These are phyloP conservation scores for Pteromalus puparum DNA, from an alignment of 1,140 invertebrate species.

Conservation along the genomic window DNA sequence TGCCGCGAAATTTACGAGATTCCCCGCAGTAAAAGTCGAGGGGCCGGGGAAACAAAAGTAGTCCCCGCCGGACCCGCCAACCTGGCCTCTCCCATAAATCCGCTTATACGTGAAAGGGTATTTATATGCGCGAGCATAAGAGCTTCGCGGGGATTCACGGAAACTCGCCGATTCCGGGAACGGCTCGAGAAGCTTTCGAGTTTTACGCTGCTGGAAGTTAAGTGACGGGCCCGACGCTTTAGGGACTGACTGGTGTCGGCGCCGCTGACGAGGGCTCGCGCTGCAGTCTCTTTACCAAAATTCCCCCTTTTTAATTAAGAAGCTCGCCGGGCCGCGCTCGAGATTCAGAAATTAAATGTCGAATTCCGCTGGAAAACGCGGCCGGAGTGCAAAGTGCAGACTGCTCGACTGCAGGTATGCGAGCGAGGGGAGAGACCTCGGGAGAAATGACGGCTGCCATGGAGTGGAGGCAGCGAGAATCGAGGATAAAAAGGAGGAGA, in stretches of 20 bases:
- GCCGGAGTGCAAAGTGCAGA: conserved; percentile 38
- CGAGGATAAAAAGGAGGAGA: conserved; percentile 36
- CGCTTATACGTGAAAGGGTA: conserved; percentile 41
- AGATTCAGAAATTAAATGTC: background rate
- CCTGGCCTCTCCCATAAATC: conserved; percentile 47
- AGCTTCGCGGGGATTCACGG: conserved; percentile 36
- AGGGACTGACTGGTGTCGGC: background rate
- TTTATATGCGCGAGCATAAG: conserved; percentile 30
- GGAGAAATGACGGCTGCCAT: too few species aligned
- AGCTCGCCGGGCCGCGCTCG: background rate
- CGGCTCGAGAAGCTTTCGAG: background rate
- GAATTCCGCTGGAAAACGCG: too few species aligned
- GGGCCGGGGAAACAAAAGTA: conserved; percentile 36
- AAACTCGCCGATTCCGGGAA: conserved; percentile 39
- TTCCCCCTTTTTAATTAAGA: background rate
- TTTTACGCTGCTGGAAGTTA: background rate
- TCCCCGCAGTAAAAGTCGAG: conserved; percentile 44
- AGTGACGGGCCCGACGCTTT: background rate
- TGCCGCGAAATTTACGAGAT: conserved; percentile 47
- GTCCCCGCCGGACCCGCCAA: conserved; percentile 40
- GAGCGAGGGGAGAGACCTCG: too few species aligned
- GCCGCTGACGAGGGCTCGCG: background rate
- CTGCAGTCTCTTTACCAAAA: background rate
- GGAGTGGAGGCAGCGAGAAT: background rate
- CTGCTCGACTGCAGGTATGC: too few species aligned